Percentiles rank a stretch among this genome's conserved stretches.
These are phyloP conservation scores for Akabosia matsudoensis DNA, from an alignment of 1,140 invertebrate species.

Conservation along the genomic window DNA sequence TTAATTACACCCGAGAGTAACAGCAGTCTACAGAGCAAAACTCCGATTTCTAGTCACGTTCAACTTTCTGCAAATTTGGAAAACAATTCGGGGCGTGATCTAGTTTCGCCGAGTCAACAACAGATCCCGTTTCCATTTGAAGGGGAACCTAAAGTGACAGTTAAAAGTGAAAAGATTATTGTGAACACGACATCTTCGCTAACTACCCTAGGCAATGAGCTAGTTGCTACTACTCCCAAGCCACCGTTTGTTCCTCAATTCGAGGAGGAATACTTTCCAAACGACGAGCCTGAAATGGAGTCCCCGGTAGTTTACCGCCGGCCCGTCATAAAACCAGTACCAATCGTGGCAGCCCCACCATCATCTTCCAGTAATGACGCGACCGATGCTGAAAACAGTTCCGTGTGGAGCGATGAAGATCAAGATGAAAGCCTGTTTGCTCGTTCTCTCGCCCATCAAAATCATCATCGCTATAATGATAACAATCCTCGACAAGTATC, in stretches of 20 bases:
- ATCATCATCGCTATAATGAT: neutral
- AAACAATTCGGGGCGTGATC: neutral
- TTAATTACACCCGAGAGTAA: neutral
- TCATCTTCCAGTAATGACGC: neutral
- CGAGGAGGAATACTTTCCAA: too few species aligned
- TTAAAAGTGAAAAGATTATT: conserved; percentile 27
- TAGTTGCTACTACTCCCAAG: too few species aligned
- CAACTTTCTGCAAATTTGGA: neutral
- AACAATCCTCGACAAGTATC: neutral
- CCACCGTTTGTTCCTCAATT: too few species aligned
- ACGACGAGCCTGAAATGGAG: neutral
- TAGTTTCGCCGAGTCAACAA: conserved; percentile 11
- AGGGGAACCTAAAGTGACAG: conserved; percentile 31
- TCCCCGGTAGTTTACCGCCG: neutral
- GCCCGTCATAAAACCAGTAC: neutral
- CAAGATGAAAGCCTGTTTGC: conserved; percentile 14
- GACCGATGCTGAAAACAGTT: neutral
- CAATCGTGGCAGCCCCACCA: neutral
- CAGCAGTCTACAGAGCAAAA: too few species aligned
- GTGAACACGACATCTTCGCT: conserved; percentile 27
- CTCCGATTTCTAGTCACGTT: neutral
- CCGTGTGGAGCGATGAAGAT: neutral
- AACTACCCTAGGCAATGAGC: too few species aligned
- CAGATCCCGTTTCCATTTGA: conserved; percentile 29
- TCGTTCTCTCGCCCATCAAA: neutral